Conservation (phyloP, 2,888 invertebrate species). For the Tipula confusa region DNA sequence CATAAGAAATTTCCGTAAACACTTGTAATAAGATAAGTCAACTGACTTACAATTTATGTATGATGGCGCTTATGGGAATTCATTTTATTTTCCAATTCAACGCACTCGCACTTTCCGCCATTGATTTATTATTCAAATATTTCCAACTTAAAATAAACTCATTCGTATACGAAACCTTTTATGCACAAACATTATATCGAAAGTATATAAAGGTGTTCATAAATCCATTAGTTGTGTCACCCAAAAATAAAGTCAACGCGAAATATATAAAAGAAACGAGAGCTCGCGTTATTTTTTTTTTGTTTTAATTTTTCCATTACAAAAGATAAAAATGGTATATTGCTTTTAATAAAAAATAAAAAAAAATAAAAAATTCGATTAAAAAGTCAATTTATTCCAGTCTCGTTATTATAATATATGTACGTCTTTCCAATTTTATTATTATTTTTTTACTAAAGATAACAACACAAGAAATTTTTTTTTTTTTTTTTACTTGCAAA, state of each 20-base stretch:
- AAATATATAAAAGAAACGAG: background rate
- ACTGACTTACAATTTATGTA: too few species aligned
- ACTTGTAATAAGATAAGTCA: too few species aligned
- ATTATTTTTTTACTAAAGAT: slow-evolving; percentile 17
- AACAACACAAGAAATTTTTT: slow-evolving; percentile 26
- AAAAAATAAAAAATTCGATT: background rate
- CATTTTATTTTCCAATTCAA: background rate
- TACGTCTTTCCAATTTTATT: slow-evolving; percentile 1
- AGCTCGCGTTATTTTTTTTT: background rate
- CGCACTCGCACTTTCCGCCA: background rate
- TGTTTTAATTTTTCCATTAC: slow-evolving; percentile 25
- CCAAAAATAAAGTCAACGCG: background rate
- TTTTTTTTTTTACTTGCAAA: background rate
- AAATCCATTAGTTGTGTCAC: slow-evolving; percentile 26
- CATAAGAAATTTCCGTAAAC: too few species aligned
- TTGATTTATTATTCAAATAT: background rate
- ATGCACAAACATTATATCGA: too few species aligned
- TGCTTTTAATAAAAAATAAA: background rate
- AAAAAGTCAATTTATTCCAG: slow-evolving; percentile 30
- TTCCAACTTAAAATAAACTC: background rate
- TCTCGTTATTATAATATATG: slow-evolving; percentile 27
- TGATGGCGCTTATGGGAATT: background rate
- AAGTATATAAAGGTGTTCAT: slow-evolving; percentile 26
- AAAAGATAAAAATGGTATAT: slow-evolving; percentile 16
- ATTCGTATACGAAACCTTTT: background rate